These are phyloP conservation scores for Hydropsyche betteni DNA, from an alignment of 2,888 invertebrate species.

Conservation along the genomic window DNA sequence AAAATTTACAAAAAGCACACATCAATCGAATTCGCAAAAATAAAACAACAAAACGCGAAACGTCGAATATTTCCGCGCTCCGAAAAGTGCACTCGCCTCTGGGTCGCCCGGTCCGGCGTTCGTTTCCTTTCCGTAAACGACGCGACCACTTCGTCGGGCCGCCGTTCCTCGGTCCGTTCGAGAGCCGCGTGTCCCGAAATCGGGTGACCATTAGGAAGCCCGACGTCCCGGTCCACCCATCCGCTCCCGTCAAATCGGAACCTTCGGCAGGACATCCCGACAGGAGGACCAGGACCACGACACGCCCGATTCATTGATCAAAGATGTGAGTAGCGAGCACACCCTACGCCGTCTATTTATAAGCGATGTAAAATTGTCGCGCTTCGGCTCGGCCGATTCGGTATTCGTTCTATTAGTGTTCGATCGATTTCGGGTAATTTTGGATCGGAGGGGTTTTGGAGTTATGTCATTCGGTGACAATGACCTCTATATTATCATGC, in stretches of 20 bases:
- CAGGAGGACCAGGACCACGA: neutral
- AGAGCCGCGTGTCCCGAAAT: neutral
- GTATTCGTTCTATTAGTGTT: too few species aligned
- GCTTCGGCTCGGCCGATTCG: too few species aligned
- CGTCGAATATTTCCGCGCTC: too few species aligned
- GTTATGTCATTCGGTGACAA: constrained; percentile 23
- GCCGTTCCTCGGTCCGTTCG: constrained; percentile 39
- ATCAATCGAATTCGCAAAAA: too few species aligned
- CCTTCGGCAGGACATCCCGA: neutral
- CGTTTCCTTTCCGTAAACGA: constrained; percentile 45
- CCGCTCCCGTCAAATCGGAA: neutral
- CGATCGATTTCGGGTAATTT: too few species aligned
- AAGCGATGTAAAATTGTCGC: too few species aligned
- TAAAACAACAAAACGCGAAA: too few species aligned
- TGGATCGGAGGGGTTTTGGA: neutral
- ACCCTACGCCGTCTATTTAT: too few species aligned
- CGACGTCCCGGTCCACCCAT: neutral
- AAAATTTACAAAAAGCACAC: too few species aligned
- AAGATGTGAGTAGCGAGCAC: constrained; percentile 33
- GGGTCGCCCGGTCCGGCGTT: constrained; percentile 43
- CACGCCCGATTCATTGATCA: constrained; percentile 16
- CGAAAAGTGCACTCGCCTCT: constrained; percentile 10
- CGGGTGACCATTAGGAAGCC: neutral
- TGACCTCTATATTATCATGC: constrained; percentile 22
- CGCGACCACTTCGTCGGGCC: constrained; percentile 45